A percentile compares a stretch with the other conserved stretches of the same genome.
Conservation (phyloP, 2,888 invertebrate species). For the Drosophila quinaria region DNA sequence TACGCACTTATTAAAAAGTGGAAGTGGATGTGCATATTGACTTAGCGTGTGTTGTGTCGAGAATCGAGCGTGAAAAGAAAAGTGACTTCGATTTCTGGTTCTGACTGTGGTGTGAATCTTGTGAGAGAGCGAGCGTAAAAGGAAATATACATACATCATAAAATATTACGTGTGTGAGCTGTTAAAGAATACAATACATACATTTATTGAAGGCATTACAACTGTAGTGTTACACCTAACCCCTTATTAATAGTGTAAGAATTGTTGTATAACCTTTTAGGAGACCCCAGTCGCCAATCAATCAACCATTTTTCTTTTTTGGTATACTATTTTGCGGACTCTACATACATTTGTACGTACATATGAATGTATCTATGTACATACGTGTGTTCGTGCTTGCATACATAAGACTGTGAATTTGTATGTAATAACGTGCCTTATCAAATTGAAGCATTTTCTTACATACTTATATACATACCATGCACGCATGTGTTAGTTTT, state of each 20-base stretch:
- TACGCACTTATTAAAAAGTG: conserved; percentile 76
- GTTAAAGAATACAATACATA: conserved; percentile 62
- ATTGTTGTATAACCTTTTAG: conserved; percentile 76
- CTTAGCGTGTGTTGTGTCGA: conserved; percentile 74
- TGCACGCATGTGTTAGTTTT: conserved; percentile 3
- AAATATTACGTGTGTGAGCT: conserved; percentile 75
- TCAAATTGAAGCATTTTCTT: neutral
- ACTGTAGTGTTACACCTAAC: conserved; percentile 71
- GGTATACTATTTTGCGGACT: conserved; percentile 11
- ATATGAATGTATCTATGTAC: conserved; percentile 16
- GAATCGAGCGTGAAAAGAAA: conserved; percentile 74
- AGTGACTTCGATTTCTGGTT: conserved; percentile 68
- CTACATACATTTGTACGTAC: conserved; percentile 8
- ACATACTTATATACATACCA: conserved; percentile 22
- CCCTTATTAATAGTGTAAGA: conserved; percentile 78
- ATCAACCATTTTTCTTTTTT: conserved; percentile 36
- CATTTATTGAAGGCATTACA: conserved; percentile 66
- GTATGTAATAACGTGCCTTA: conserved; percentile 26
- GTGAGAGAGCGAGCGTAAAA: conserved; percentile 75
- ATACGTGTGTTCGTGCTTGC: conserved; percentile 2
- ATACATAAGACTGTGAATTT: conserved; percentile 9
- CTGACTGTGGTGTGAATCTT: conserved; percentile 78
- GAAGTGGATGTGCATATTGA: conserved; percentile 77
- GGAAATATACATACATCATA: conserved; percentile 60
- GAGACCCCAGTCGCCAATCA: conserved; percentile 52